Evolutionary conservation across 2,113 vertebrate genomes (phyloP).

Genomic region (Amia ocellicauda): DNA sequence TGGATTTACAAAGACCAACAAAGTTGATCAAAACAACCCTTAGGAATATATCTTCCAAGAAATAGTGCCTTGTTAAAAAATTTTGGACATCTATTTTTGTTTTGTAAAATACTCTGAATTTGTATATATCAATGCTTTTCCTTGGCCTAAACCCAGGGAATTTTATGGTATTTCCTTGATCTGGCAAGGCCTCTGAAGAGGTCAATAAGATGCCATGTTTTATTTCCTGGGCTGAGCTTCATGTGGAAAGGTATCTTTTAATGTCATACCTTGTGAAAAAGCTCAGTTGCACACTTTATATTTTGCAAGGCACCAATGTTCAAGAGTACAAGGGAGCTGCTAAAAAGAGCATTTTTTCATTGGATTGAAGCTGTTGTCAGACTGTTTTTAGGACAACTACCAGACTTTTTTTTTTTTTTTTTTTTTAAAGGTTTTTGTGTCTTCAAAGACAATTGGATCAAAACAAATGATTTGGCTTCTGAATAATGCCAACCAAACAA

Average conservation of each 20-base stretch:
- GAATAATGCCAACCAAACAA: no score
- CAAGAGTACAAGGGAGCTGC: background rate
- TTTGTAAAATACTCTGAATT: slow-evolving; percentile 44
- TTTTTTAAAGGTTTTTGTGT: no score
- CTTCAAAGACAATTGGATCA: no score
- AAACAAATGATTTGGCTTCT: no score
- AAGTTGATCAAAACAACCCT: slow-evolving; percentile 24
- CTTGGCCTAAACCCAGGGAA: background rate
- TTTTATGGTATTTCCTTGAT: slow-evolving; percentile 2
- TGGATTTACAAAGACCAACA: slow-evolving; percentile 6
- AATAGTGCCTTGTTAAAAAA: slow-evolving; percentile 76
- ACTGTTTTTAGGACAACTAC: slow-evolving; percentile 1
- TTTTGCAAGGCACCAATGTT: background rate
- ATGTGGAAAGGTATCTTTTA: background rate
- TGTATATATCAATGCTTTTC: slow-evolving; percentile 26
- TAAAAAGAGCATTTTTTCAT: background rate
- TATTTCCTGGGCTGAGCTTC: background rate
- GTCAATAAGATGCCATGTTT: background rate
- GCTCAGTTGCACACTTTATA: background rate
- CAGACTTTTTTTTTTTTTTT: no score
- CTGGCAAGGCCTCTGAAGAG: slow-evolving; percentile 1
- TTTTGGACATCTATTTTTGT: slow-evolving; percentile 40
- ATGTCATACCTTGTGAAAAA: background rate
- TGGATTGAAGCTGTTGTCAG: background rate
- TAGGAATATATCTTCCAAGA: slow-evolving; percentile 60